Percentiles rank a stretch among this genome's conserved stretches.
Evolutionary conservation across 1,140 invertebrate genomes (phyloP).

Genomic region (Geopemphigus sp.): DNA sequence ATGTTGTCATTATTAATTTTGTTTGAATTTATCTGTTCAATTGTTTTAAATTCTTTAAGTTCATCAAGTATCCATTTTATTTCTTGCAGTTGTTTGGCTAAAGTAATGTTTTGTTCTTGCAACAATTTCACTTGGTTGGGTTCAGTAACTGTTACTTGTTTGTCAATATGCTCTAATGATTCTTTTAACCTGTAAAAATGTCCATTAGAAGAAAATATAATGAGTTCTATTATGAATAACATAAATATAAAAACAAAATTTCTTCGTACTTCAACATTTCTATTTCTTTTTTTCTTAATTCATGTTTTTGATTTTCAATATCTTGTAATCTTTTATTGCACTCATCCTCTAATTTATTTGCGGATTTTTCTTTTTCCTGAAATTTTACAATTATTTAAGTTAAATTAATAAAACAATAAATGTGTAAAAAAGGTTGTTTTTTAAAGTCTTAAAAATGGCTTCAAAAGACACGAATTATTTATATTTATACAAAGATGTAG

Average conservation of each 20-base stretch:
- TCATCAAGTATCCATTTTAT: slow-evolving; percentile 11
- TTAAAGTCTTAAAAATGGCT: too few relatives aligned
- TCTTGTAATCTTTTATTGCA: slow-evolving; percentile 1
- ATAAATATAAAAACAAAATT: background rate
- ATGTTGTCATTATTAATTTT: background rate
- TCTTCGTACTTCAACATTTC: slow-evolving; percentile 11
- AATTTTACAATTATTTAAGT: too few relatives aligned
- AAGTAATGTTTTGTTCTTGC: slow-evolving; percentile 10
- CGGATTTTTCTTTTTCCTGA: slow-evolving; percentile 29
- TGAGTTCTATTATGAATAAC: background rate
- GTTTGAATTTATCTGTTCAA: background rate
- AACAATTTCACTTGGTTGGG: background rate
- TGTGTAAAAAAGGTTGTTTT: too few relatives aligned
- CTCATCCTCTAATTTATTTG: background rate
- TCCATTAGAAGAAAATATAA: background rate
- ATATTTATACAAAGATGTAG: too few relatives aligned
- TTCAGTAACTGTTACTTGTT: background rate
- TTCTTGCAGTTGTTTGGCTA: background rate
- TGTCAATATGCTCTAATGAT: background rate
- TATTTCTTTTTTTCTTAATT: slow-evolving; percentile 23
- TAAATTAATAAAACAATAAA: too few relatives aligned
- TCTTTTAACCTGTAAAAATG: slow-evolving; percentile 15
- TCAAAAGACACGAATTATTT: too few relatives aligned
- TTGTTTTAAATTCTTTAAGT: background rate
- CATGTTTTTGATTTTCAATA: slow-evolving; percentile 7